Percentiles rank a stretch among this genome's conserved stretches.
phyloP scores from a whole-genome alignment of 2,888 invertebrate species.

The Heliconius ismenius region DNA sequence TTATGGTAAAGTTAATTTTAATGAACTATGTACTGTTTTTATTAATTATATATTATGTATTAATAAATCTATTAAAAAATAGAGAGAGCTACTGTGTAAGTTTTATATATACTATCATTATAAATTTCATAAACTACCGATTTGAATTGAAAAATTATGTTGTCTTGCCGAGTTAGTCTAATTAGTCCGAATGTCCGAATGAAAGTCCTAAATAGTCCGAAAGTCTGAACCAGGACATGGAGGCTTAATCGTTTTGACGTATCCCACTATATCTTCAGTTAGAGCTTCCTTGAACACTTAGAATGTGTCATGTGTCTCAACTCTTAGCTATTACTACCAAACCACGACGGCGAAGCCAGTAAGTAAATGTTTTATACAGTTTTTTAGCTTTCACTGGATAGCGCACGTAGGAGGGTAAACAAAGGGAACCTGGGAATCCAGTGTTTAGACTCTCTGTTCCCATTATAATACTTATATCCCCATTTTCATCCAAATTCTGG shows the following conservation, averaged over 20 bases:
- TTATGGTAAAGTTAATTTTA: slow-evolving; percentile 34
- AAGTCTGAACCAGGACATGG: too few relatives aligned
- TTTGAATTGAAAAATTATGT: too few relatives aligned
- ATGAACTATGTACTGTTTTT: slow-evolving; percentile 8
- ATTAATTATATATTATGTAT: too few relatives aligned
- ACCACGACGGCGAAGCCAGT: neutral
- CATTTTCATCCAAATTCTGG: too few relatives aligned
- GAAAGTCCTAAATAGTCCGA: neutral
- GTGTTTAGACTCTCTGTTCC: too few relatives aligned
- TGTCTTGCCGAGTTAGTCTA: neutral
- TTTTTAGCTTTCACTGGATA: too few relatives aligned
- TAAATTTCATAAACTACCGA: too few relatives aligned
- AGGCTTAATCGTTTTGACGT: neutral
- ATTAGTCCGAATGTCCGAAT: neutral
- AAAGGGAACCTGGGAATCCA: too few relatives aligned
- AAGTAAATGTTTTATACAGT: neutral
- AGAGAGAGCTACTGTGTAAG: neutral
- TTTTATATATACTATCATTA: too few relatives aligned
- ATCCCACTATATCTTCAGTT: neutral
- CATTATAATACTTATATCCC: too few relatives aligned
- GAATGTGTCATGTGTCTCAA: neutral
- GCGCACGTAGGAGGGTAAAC: too few relatives aligned
- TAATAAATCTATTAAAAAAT: too few relatives aligned
- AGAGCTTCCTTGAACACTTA: neutral
- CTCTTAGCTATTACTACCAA: neutral